phyloP scores from a whole-genome alignment of 2,888 invertebrate genomes.

The Ophion ellenae region DNA sequence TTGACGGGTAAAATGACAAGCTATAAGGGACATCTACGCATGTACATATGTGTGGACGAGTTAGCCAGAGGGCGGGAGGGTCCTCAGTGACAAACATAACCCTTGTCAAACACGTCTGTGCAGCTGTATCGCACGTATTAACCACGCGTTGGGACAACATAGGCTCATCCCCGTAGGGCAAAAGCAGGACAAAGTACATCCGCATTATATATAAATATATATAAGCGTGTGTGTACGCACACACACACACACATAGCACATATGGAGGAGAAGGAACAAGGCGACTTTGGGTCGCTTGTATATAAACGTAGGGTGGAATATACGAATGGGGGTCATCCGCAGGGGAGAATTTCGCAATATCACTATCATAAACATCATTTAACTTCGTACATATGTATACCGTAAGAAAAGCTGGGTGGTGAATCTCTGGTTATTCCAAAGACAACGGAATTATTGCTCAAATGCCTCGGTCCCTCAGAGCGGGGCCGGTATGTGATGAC shows the following conservation, averaged over 20 bases:
- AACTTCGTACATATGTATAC: neutral
- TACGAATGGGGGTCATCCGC: neutral
- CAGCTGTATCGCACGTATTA: slow-evolving; percentile 37
- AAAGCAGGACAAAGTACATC: slow-evolving; percentile 3
- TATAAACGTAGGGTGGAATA: neutral
- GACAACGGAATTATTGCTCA: neutral
- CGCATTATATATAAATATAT: neutral
- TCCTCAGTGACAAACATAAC: slow-evolving; percentile 33
- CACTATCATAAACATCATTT: neutral
- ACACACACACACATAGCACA: neutral
- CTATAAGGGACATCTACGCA: neutral
- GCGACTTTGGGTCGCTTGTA: neutral
- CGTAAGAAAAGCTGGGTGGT: neutral
- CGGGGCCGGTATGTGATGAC: neutral
- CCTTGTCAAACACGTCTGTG: slow-evolving; percentile 46
- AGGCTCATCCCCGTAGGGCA: neutral
- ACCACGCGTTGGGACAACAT: slow-evolving; percentile 35
- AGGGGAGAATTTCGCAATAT: neutral
- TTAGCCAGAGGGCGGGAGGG: neutral
- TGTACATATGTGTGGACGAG: neutral
- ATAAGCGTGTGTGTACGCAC: no score
- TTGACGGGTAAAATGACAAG: no score
- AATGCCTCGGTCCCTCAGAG: no score
- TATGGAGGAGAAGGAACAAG: neutral
- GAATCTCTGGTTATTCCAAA: neutral